Evolutionary conservation across 2,797 vertebrate species (phyloP), one percentile per base, ranked within the genome.

Genomic region (Tiaroga cobitis): DNA sequence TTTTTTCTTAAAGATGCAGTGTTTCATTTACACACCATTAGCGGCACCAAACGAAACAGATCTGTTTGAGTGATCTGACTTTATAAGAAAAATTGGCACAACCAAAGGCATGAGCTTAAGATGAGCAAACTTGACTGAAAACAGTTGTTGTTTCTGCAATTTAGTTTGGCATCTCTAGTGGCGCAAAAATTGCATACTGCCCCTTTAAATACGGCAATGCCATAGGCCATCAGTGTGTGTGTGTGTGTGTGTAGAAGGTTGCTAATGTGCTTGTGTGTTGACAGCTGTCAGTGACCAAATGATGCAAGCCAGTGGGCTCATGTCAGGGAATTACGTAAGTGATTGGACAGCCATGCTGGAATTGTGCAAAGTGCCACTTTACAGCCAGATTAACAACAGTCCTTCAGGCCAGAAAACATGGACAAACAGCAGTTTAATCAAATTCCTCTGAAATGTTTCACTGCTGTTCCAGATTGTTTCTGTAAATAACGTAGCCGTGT

Each of bases 201-300:
- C 37, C 26, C 43, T 76, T 67, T 83, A 83, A 83, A 76, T 54
- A 34, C 6, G 21, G 41, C 24, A 34, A 29, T 65, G 41, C 41
- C 26, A 63, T 16, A 21, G 81, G 56, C 26, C 83, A n/a, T 15
- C 26, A 19, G 46, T 54, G 61, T 86, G 83, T 79, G 61, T 80
- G 72, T 79, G 67, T 82, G 67, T 82, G 86, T 82, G 49, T 74
- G 86, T 81, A 75, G 46, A 46, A 77, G 86, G 59, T 77, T 85
- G 63, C 78, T 86, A 85, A 88, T 82, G 70, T 88, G 89, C 85
- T 88, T 78, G 67, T 88, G 92, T 87, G 92, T 88, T 93, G 94
- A 95, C 95, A 95, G 95, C 94, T 95, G 95, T 95, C 94, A 94
- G 90, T 93, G 93, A 93, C 92, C 89, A 91, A 92, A 92, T 95